phyloP scores from a whole-genome alignment of 2,888 invertebrate species.

The Drosophila paranaensis region DNA sequence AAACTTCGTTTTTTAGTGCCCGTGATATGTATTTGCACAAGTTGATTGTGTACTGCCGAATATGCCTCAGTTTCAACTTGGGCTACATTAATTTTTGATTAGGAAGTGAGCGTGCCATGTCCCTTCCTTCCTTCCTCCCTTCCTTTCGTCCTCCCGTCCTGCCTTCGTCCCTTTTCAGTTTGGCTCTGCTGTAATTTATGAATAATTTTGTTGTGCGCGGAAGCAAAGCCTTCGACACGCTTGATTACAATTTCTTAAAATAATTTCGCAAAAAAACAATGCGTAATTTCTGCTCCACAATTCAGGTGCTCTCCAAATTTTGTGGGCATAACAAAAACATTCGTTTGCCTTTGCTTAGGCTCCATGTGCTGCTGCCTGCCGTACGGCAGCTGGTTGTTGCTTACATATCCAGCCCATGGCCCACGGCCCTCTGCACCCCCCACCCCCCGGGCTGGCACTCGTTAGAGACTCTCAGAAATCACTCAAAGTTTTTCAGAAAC shows the following conservation, averaged over 20 bases:
- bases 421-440: background rate
- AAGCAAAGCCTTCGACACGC: conserved; percentile 50
- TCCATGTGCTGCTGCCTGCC: conserved; percentile 12
- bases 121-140: too few relatives aligned
- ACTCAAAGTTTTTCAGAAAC: conserved; percentile 76
- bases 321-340: conserved; percentile 55
- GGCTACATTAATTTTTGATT: conserved; percentile 51
- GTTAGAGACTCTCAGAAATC: conserved; percentile 75
- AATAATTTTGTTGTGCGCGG: conserved; percentile 54
- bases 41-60: background rate
- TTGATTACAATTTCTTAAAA: conserved; percentile 68
- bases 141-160: background rate
- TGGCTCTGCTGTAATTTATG: conserved; percentile 54
- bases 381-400: conserved; percentile 46
- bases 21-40: background rate
- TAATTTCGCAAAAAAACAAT: conserved; percentile 54
- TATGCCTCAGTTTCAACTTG: conserved; percentile 4
- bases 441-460: conserved; percentile 34
- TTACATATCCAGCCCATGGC: conserved; percentile 29
- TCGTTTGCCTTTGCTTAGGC: conserved; percentile 33
- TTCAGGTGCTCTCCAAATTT: conserved; percentile 29
- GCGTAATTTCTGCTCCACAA: conserved; percentile 19
- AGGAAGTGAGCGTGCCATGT: conserved; percentile 12
- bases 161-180: background rate
- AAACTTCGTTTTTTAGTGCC: background rate